Percentiles rank a stretch among this genome's conserved stretches.
These are phyloP conservation scores for Percina caprodes DNA, from an alignment of 2,113 vertebrate genomes.

Conservation along the genomic window DNA sequence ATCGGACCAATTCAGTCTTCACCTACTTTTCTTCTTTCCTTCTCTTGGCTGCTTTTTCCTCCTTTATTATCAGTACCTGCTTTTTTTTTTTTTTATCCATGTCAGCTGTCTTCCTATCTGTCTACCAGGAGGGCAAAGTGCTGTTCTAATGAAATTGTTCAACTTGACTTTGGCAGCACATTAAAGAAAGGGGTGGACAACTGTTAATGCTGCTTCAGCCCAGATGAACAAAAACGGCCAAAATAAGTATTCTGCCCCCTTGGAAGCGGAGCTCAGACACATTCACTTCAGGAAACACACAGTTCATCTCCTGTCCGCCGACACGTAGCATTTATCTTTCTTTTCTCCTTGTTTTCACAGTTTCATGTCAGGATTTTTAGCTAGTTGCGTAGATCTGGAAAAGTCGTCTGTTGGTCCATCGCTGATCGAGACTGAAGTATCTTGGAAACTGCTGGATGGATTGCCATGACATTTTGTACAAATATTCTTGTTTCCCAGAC, in stretches of 20 bases:
- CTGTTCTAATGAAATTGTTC: constrained; percentile 75
- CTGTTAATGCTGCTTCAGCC: constrained; percentile 53
- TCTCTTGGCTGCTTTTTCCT: constrained; percentile 25
- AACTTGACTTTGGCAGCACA: constrained; percentile 77
- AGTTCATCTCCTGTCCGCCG: constrained; percentile 51
- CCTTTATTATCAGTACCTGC: constrained; percentile 52
- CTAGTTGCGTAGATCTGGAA: not conserved
- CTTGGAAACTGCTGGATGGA: not conserved
- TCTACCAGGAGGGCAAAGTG: constrained; percentile 59
- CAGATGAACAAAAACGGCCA: constrained; percentile 60
- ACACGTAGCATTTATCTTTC: constrained; percentile 40
- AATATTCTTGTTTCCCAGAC: not conserved
- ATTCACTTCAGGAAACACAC: constrained; percentile 46
- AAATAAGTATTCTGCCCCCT: constrained; percentile 43
- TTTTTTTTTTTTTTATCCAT: constrained; percentile 28
- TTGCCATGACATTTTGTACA: not conserved
- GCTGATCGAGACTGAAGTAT: not conserved
- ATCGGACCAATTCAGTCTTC: constrained; percentile 19
- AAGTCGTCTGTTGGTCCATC: not conserved
- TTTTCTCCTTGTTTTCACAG: constrained; percentile 15
- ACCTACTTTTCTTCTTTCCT: constrained; percentile 8
- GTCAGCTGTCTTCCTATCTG: constrained; percentile 57
- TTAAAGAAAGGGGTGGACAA: constrained; percentile 69
- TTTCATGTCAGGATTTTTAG: constrained; percentile 18
- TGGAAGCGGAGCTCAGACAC: constrained; percentile 45